phyloP scores from a whole-genome alignment of 2,888 invertebrate species.

The Melangyna quadrimaculata region DNA sequence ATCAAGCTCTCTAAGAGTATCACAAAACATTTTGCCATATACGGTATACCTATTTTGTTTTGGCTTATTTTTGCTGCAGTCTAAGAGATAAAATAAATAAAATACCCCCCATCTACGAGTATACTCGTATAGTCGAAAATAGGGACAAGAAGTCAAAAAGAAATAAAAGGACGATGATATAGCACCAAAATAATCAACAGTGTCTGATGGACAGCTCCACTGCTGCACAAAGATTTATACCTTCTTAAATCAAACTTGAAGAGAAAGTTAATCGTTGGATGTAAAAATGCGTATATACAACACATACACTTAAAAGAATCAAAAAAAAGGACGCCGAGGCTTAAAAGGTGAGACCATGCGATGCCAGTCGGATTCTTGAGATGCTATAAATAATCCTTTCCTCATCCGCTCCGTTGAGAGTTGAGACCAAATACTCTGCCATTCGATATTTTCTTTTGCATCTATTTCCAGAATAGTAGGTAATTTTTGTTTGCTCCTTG shows the following conservation, averaged over 20 bases:
- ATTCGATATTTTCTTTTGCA: conserved; percentile 63
- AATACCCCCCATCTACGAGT: not conserved
- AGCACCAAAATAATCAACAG: conserved; percentile 42
- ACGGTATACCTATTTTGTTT: too few species aligned
- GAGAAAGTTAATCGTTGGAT: conserved; percentile 62
- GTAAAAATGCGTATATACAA: conserved; percentile 20
- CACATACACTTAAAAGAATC: not conserved
- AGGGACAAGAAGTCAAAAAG: not conserved
- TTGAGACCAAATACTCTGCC: conserved; percentile 29
- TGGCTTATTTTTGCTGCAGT: not conserved
- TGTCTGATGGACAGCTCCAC: conserved; percentile 7
- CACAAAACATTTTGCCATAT: not conserved
- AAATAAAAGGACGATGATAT: conserved; percentile 35
- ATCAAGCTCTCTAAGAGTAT: not conserved
- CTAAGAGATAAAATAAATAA: conserved; percentile 18
- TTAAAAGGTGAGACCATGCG: conserved; percentile 30
- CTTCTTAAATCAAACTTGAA: not conserved
- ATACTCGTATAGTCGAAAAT: not conserved
- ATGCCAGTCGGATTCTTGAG: not conserved
- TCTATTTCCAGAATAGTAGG: conserved; percentile 48
- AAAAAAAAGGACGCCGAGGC: conserved; percentile 39
- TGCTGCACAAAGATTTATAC: conserved; percentile 49
- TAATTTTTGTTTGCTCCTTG: not conserved
- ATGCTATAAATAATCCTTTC: conserved; percentile 61
- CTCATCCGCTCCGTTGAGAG: not conserved